Base-by-base conservation (phyloP, 1,140 invertebrate genomes). In the Drosophila repleta region DNA sequence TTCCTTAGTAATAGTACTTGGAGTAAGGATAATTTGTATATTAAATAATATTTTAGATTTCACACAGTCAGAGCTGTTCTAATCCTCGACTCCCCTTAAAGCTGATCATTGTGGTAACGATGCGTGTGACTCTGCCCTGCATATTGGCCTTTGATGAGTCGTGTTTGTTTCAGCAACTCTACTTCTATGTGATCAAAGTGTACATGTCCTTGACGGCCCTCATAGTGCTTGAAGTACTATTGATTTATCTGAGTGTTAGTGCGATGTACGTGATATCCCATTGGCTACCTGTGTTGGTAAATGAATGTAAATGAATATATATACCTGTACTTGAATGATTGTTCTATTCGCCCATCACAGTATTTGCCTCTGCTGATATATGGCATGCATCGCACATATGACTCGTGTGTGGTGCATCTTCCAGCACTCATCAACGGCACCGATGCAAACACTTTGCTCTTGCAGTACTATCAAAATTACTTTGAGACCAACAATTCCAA, bases 281-380 rank as follows among this genome's bases (percentile, higher is more conserved):
- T 20, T 83, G 71, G 79, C 61, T 72, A n/a, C 13, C 37, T 6
- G 11, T 60, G 8, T 45, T 49, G 58, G 79, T 82, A 37, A 11
- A 62, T 51, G 43, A 10, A 6, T 1, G 1, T 6, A 29, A 2
- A 29, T 8, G 8, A 1, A 29, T 29, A 10, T 29, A 29, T 1
- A 29, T 29, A 10, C 0, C 6, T 2, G 6, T 11, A 7, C 29
- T 7, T 4, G 0, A 11, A n/a, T 32, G 8, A 8, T 10, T 35
- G 3, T 13, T 35, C 8, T 0, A 35, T 35, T 13, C 0, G 3
- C 11, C 2, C 1, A 7, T 6, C 2, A 17, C 15, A 82, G 79
- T 79, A 62, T 32, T 13, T 83, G 24, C 75, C 75, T 0, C 7
- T 79, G 3, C 17, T 67, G 3, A 17, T 58, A 10, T 61, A 41